Base-by-base conservation (phyloP, 2,888 invertebrate species). In the Leptinotarsa tumamoca region DNA sequence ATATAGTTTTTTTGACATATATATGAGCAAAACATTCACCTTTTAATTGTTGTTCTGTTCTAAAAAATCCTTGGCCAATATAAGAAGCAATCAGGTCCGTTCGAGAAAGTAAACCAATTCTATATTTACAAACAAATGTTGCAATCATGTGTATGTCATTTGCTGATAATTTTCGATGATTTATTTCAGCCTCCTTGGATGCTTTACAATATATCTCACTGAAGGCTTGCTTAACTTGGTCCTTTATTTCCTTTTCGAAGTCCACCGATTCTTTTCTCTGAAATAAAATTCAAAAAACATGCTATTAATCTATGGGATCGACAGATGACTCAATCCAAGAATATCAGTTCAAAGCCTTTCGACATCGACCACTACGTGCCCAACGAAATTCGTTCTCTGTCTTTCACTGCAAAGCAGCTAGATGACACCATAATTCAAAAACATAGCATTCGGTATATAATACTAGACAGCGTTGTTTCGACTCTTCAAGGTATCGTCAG, bases 41-140 rank as follows among this genome's bases (percentile, higher is more conserved):
- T 81, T 80, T 81, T n/a, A 83, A 77, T 66, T 83, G 78, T 27
- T 58, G 69, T 74, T 83, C 83, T n/a, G 78, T 77, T 58, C 77
- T 68, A 13, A 83, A 81, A 23, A 78, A 49, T 49, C 82, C 82
- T 68, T 75, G 74, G n/a, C 82, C 80, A 69, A 83, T 81, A 72
- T 76, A 81, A 17, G 78, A 74, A 1, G 81, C 79, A 2, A 83
- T 78, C 10, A 82, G 66, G 23, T 80, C 81, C 3, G 78, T 80
- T 71, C 78, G 76, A 4, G 78, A 77, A 49, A 82, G 72, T 49
- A 83, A 77, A 23, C 80, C 80, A 23, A 81, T 75, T 56, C 82
- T 74, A 52, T 80, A 82, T 76, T 80, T 82, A 61, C 81, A 80
- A 21, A 81, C 80, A 61, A 83, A 81, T 3, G 75, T 58, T 68